Percentiles rank a stretch among this genome's conserved stretches.
Evolutionary conservation across 2,113 vertebrate genomes (phyloP).

Genomic region (Emydura subglobosa): DNA sequence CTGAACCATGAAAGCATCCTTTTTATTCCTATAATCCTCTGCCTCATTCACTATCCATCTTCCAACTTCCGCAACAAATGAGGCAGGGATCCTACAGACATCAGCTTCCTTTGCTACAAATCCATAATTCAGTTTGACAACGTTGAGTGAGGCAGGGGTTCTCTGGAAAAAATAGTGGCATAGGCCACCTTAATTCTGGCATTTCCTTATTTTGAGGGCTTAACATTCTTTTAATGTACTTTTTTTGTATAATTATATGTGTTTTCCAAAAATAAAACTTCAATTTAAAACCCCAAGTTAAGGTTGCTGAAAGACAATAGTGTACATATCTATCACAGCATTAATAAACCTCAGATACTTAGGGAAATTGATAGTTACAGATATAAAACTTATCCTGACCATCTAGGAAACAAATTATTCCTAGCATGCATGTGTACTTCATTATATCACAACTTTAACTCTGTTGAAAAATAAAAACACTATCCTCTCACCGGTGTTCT

Average conservation of each 20-base stretch:
- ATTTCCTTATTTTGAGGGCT: too few relatives aligned
- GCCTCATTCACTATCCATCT: neutral
- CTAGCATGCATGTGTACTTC: neutral
- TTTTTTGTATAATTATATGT: neutral
- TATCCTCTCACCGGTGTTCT: neutral
- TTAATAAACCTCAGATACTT: fast-evolving
- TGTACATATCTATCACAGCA: neutral
- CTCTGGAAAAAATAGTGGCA: too few relatives aligned
- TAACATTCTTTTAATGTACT: neutral
- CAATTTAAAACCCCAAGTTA: neutral
- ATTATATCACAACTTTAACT: neutral
- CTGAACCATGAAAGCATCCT: neutral
- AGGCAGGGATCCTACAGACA: neutral
- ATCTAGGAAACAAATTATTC: neutral
- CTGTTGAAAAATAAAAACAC: neutral
- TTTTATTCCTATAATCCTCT: neutral
- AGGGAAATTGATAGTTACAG: neutral
- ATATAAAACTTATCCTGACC: neutral
- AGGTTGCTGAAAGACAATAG: neutral
- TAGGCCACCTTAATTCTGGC: too few relatives aligned
- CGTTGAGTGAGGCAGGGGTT: neutral
- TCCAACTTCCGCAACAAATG: neutral
- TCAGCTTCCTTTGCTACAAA: neutral
- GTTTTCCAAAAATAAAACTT: neutral
- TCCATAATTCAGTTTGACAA: neutral